phyloP scores from a whole-genome alignment of 2,888 invertebrate genomes.

The Cinara cedri region DNA sequence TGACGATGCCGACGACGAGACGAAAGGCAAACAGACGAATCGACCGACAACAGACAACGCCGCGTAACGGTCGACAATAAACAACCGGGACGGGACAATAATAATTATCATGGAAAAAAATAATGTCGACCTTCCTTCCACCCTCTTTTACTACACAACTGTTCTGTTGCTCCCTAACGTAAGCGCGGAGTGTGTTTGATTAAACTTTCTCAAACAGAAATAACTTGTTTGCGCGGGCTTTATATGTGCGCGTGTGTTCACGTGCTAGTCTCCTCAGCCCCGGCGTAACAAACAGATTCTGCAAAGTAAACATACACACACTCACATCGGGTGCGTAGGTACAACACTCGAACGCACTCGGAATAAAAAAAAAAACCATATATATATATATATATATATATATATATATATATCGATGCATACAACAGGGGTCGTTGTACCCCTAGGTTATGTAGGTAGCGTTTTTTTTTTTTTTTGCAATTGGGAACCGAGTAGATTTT shows the following conservation, averaged over 20 bases:
- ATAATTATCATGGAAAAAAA: background rate
- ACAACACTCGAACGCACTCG: background rate
- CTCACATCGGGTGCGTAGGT: background rate
- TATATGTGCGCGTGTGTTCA: background rate
- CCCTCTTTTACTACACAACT: no score
- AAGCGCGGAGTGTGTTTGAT: conserved; percentile 9
- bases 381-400: background rate
- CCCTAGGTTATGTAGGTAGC: no score
- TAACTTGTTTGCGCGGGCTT: conserved; percentile 18
- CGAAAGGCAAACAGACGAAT: no score
- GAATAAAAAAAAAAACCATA: no score
- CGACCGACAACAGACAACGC: no score
- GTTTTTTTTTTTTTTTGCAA: no score
- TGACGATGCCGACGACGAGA: no score
- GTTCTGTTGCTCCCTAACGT: no score
- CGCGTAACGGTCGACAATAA: no score
- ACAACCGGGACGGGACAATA: background rate
- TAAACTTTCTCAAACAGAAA: conserved; percentile 29
- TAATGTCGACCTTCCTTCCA: background rate
- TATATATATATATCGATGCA: background rate
- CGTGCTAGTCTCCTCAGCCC: background rate
- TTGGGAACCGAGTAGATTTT: background rate
- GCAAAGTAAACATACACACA: background rate
- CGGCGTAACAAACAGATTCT: conserved; percentile 20
- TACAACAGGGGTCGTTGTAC: background rate